Conservation (phyloP, 2,888 invertebrate species). For the Mesodorylaimus sp. region DNA sequence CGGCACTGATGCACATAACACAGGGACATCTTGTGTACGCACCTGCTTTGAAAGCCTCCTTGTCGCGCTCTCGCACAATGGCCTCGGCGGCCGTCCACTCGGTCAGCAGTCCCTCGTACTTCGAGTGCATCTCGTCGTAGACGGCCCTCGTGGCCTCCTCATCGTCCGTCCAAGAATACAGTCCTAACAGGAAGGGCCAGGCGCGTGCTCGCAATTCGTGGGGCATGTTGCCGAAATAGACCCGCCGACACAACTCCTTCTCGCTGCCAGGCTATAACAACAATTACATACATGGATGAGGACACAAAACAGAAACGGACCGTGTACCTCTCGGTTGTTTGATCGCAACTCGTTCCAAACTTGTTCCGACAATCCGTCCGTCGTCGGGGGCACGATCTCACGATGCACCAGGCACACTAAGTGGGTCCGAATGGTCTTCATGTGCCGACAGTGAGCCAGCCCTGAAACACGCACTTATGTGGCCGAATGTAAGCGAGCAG, state of each 20-base stretch:
- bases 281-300: no score
- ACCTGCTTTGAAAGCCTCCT: slow-evolving; percentile 37
- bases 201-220: slow-evolving; percentile 37
- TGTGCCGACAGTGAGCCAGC: slow-evolving; percentile 77
- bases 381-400: slow-evolving; percentile 27
- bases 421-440: slow-evolving; percentile 77
- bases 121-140: neutral
- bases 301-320: no score
- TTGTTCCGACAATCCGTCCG: neutral
- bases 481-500: neutral
- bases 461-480: slow-evolving; percentile 30
- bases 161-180: slow-evolving; percentile 7
- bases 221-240: slow-evolving; percentile 69
- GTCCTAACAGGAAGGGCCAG: slow-evolving; percentile 25
- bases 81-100: slow-evolving; percentile 89
- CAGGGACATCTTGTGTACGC: no score
- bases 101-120: slow-evolving; percentile 71
- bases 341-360: no score
- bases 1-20: no score
- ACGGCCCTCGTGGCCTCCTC: no score
- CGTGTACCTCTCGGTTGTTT: no score
- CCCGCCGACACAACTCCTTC: slow-evolving; percentile 58
- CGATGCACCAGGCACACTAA: slow-evolving; percentile 66
- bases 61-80: slow-evolving; percentile 61
- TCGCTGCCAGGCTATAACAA: no score